phyloP scores from a whole-genome alignment of 2,888 invertebrate species.

The Opisthograptis luteolata region DNA sequence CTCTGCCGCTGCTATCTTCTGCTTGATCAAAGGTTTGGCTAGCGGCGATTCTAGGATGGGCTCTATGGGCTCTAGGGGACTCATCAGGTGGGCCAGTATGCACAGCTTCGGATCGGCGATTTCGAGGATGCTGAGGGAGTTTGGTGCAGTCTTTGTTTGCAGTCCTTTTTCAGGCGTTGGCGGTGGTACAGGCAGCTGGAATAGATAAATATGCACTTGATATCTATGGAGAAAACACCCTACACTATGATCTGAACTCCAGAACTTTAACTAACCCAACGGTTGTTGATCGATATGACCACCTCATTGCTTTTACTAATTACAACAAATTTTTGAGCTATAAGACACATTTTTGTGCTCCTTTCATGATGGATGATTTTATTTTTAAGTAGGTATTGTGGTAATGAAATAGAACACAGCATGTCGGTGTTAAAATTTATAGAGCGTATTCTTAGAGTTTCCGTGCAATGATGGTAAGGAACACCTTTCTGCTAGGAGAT shows the following conservation, averaged over 20 bases:
- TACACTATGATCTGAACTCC: not conserved
- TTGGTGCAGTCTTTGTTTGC: slow-evolving; percentile 84
- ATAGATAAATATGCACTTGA: slow-evolving; percentile 21
- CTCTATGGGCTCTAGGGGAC: slow-evolving; percentile 93
- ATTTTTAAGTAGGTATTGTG: no score
- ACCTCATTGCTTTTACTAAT: no score
- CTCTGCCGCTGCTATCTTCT: slow-evolving; percentile 91
- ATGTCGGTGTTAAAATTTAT: no score
- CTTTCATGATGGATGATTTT: no score
- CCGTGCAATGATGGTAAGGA: no score
- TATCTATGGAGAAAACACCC: not conserved
- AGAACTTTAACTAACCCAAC: no score
- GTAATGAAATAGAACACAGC: no score
- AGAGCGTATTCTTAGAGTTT: no score
- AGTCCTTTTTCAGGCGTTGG: slow-evolving; percentile 86
- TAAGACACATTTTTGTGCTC: no score
- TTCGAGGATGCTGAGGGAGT: slow-evolving; percentile 90
- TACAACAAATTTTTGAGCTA: no score
- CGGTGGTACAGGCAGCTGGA: slow-evolving; percentile 86
- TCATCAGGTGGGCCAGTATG: slow-evolving; percentile 95
- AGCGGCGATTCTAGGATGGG: slow-evolving; percentile 94
- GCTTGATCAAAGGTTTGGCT: slow-evolving; percentile 90
- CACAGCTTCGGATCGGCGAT: slow-evolving; percentile 95
- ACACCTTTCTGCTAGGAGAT: no score
- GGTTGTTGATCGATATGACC: no score